phyloP scores from a whole-genome alignment of 2,888 invertebrate species.

The Steinernema hermaphroditum region DNA sequence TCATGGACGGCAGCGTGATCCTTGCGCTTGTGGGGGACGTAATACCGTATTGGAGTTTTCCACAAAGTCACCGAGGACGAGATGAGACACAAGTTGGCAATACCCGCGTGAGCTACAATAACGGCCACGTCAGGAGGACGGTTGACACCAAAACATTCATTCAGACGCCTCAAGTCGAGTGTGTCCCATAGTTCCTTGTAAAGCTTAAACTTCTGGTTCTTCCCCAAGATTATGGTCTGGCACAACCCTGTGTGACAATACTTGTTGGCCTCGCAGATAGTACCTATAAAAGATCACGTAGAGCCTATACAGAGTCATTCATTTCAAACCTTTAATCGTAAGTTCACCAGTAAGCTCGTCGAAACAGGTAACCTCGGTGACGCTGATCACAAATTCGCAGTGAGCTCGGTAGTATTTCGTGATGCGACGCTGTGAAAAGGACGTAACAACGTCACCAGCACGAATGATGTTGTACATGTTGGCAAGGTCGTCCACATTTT shows the following conservation, averaged over 20 bases:
- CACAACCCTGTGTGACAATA: not conserved
- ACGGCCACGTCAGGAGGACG: not conserved
- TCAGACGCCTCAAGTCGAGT: not conserved
- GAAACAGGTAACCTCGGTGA: not conserved
- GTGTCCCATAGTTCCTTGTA: not conserved
- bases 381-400: not conserved
- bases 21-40: constrained; percentile 14
- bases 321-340: not conserved
- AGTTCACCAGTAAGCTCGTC: not conserved
- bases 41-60: not conserved
- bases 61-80: not conserved
- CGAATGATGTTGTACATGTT: not conserved
- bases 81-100: not conserved
- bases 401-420: not conserved
- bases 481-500: not conserved
- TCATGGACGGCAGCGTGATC: not conserved
- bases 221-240: not conserved
- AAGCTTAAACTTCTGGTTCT: not conserved
- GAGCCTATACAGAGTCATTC: not conserved
- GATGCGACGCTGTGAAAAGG: not conserved
- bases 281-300: not conserved
- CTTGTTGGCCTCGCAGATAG: not conserved
- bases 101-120: not conserved
- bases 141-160: not conserved
- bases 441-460: not conserved